These are phyloP conservation scores for Bovichtus diacanthus DNA, from an alignment of 2,797 vertebrate genomes.

Conservation along the genomic window DNA sequence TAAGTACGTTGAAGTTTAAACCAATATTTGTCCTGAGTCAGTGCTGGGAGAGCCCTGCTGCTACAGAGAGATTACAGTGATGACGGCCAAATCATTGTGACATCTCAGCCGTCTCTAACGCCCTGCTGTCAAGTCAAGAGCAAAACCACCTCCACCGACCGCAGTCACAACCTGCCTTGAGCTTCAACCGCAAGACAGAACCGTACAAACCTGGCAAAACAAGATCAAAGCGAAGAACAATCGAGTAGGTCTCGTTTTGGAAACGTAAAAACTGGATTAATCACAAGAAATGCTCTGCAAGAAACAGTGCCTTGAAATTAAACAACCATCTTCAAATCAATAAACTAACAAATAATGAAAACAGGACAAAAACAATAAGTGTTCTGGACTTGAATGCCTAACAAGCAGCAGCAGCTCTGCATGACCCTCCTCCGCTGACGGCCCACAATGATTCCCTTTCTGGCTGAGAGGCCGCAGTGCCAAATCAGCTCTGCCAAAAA, in stretches of 20 bases:
- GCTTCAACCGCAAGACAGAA: slow-evolving; percentile 27
- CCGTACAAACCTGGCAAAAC: slow-evolving; percentile 1
- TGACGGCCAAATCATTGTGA: slow-evolving; percentile 62
- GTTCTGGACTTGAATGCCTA: slow-evolving; percentile 56
- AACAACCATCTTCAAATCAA: slow-evolving; percentile 9
- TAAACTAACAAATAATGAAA: slow-evolving; percentile 38
- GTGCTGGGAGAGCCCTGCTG: slow-evolving; percentile 50
- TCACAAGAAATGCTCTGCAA: slow-evolving; percentile 5
- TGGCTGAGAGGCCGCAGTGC: slow-evolving; percentile 59
- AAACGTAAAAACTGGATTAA: slow-evolving; percentile 2
- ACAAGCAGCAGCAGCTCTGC: slow-evolving; percentile 60
- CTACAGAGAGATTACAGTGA: slow-evolving; percentile 46
- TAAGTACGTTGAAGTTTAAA: not conserved
- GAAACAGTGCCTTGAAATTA: slow-evolving; percentile 12
- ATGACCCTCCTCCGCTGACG: slow-evolving; percentile 63
- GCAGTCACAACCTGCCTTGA: slow-evolving; percentile 42
- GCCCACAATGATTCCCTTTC: slow-evolving; percentile 73
- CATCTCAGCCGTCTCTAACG: slow-evolving; percentile 61
- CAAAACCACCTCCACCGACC: slow-evolving; percentile 21
- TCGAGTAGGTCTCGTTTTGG: not conserved
- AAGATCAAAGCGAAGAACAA: slow-evolving; percentile 1
- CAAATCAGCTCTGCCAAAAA: slow-evolving; percentile 77
- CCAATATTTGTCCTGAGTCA: slow-evolving; percentile 34
- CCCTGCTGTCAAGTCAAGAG: slow-evolving; percentile 54
- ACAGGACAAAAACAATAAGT: slow-evolving; percentile 55